phyloP scores from a whole-genome alignment of 2,888 invertebrate species.

The Eucera pruinosa region DNA sequence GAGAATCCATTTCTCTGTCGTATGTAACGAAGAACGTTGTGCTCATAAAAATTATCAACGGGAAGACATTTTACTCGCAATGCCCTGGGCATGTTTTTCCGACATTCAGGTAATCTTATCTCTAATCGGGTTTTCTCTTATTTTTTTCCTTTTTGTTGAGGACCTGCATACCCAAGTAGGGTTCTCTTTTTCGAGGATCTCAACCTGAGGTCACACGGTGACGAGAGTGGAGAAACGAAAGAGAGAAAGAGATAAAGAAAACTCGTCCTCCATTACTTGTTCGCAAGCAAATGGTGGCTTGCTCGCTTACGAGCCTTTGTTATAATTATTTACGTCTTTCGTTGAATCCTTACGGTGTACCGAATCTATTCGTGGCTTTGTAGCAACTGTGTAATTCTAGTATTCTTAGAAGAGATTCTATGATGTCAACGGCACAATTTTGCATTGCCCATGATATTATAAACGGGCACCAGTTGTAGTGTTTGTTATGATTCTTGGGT shows the following conservation, averaged over 20 bases:
- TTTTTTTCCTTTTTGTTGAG: neutral
- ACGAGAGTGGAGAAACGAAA: constrained; percentile 56
- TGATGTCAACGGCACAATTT: constrained; percentile 67
- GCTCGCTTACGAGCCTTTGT: constrained; percentile 76
- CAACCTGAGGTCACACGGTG: constrained; percentile 68
- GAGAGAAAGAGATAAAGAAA: constrained; percentile 64
- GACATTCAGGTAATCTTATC: constrained; percentile 75
- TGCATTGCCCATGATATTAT: constrained; percentile 51
- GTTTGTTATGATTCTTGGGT: constrained; percentile 73
- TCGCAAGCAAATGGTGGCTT: constrained; percentile 82
- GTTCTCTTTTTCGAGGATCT: constrained; percentile 68
- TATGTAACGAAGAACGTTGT: constrained; percentile 50
- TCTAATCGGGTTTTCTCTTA: constrained; percentile 6
- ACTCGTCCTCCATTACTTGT: constrained; percentile 82
- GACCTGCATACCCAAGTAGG: constrained; percentile 35
- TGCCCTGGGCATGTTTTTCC: constrained; percentile 74
- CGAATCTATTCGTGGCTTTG: constrained; percentile 41
- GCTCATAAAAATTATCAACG: constrained; percentile 40
- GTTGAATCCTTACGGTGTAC: constrained; percentile 38
- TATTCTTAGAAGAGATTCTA: constrained; percentile 38
- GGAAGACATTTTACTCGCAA: constrained; percentile 61
- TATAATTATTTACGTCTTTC: constrained; percentile 67
- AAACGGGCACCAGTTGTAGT: constrained; percentile 60
- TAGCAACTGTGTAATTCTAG: constrained; percentile 40
- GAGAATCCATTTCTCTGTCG: constrained; percentile 49